A percentile compares a stretch with the other conserved stretches of the same genome.
phyloP scores from a whole-genome alignment of 2,888 invertebrate genomes.

The Hemithea aestivaria region DNA sequence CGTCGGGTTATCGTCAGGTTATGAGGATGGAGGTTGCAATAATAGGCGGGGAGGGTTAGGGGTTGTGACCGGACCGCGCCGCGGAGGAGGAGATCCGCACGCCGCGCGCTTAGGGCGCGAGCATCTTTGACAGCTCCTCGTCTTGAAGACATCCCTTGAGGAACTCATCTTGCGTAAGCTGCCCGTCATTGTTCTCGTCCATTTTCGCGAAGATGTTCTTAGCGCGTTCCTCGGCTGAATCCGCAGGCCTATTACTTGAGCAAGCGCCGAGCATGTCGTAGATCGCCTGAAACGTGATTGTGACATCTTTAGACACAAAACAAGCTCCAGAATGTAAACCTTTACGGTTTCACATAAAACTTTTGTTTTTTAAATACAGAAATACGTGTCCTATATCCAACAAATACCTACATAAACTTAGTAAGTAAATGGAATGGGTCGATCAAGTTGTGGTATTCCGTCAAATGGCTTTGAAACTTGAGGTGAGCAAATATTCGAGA shows the following conservation, averaged over 20 bases:
- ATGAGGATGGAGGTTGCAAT: conserved; percentile 19
- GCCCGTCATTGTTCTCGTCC: conserved; percentile 99
- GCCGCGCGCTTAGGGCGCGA: conserved; percentile 86
- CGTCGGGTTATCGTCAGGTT: conserved; percentile 48
- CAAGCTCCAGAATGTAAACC: not conserved
- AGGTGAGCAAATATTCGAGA: no score
- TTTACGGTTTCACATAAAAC: no score
- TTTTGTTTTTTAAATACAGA: no score
- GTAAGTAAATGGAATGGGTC: no score
- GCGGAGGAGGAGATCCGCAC: conserved; percentile 1
- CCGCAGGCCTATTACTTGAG: conserved; percentile 95
- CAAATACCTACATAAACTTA: no score
- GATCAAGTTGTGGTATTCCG: no score
- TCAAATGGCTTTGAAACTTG: no score
- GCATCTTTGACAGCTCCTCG: conserved; percentile 96
- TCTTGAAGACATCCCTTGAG: conserved; percentile 98
- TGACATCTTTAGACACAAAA: not conserved
- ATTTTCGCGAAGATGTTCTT: conserved; percentile 99
- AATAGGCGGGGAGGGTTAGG: conserved; percentile 24
- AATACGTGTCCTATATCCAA: no score
- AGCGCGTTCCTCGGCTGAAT: conserved; percentile 97
- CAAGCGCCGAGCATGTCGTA: conserved; percentile 99
- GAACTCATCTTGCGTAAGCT: conserved; percentile 98
- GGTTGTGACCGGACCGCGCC: conserved; percentile 8
- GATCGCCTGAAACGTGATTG: conserved; percentile 89